Conservation (phyloP, 2,797 vertebrate species). For the Perodicticus potto region DNA sequence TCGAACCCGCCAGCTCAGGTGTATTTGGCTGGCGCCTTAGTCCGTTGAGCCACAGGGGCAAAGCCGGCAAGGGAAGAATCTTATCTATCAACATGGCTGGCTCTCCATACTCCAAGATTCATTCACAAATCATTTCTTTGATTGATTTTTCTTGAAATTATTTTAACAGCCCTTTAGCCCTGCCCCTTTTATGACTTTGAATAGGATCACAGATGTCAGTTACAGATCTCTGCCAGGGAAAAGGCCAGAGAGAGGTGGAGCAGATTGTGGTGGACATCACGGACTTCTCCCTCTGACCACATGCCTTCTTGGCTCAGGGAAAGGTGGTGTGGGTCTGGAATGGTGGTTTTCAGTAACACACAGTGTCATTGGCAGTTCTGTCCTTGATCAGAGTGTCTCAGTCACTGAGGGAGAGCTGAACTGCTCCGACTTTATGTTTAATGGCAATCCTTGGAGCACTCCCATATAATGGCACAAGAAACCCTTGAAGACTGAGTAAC, state of each 20-base stretch:
- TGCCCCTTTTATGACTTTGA: constrained; percentile 20
- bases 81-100: constrained; percentile 47
- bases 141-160: constrained; percentile 57
- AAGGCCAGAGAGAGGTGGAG: neutral
- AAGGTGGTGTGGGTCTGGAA: neutral
- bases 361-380: neutral
- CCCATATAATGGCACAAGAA: neutral
- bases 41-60: too few species aligned
- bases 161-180: constrained; percentile 17
- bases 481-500: neutral
- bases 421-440: neutral
- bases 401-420: neutral
- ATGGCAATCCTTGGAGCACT: neutral
- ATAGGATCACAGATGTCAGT: constrained; percentile 43
- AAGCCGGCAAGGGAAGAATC: neutral
- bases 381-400: neutral
- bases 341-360: neutral
- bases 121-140: constrained; percentile 59
- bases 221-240: constrained; percentile 44
- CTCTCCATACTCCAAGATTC: constrained; percentile 24
- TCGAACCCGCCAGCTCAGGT: too few species aligned
- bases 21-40: too few species aligned
- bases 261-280: neutral
- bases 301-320: neutral
- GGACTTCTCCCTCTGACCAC: neutral